Conservation (phyloP, 2,113 vertebrate genomes). For the Hyaena hyaena region DNA sequence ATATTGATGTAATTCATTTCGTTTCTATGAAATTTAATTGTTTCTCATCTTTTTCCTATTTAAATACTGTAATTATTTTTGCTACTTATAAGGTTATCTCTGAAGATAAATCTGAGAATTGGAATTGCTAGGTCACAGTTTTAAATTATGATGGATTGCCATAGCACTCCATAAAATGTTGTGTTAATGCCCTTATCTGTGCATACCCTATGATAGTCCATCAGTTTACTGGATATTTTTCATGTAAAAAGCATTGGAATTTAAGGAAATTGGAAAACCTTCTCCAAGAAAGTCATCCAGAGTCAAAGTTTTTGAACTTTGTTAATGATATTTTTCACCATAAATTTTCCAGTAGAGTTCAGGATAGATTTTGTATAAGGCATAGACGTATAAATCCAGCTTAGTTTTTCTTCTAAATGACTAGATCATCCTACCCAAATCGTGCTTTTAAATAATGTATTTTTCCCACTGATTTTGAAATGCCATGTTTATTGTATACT, state of each 20-base stretch:
- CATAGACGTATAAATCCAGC: background rate
- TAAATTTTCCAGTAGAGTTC: background rate
- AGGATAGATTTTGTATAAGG: background rate
- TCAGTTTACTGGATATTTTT: background rate
- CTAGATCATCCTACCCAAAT: background rate
- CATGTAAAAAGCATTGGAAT: background rate
- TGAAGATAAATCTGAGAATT: background rate
- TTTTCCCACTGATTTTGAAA: background rate
- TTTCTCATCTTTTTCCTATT: background rate
- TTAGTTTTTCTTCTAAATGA: constrained; percentile 8
- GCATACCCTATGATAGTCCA: background rate
- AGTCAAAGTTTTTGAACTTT: background rate
- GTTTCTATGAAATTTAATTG: background rate
- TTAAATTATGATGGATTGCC: background rate
- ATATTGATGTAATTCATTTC: background rate
- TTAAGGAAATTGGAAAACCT: background rate
- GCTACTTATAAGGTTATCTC: background rate
- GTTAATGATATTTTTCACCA: background rate
- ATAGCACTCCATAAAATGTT: background rate
- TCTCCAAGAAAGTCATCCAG: background rate
- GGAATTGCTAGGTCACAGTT: background rate
- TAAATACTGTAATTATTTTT: background rate
- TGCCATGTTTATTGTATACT: background rate
- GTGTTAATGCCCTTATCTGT: background rate
- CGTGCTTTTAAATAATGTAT: background rate